Conservation (phyloP, 1,140 invertebrate species). For the Eupeodes corollae region DNA sequence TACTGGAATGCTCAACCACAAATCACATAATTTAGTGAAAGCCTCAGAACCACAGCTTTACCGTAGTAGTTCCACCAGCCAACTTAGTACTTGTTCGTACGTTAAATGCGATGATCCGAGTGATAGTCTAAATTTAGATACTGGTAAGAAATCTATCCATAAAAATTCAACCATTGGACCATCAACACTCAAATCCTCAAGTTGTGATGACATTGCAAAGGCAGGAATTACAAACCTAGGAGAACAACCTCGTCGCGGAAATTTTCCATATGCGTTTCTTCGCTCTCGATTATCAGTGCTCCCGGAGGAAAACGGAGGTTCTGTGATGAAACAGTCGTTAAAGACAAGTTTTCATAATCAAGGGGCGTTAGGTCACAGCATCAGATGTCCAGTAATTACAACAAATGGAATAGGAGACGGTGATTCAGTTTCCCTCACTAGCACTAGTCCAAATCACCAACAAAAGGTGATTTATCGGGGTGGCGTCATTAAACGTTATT, state of each 20-base stretch:
- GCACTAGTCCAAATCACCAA: slow-evolving; percentile 10
- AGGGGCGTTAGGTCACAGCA: not conserved
- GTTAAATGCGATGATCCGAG: slow-evolving; percentile 67
- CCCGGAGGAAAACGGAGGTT: slow-evolving; percentile 55
- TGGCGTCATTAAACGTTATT: slow-evolving; percentile 12
- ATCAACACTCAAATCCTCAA: slow-evolving; percentile 28
- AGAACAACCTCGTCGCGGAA: slow-evolving; percentile 37
- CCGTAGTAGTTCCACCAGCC: slow-evolving; percentile 63
- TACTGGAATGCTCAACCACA: slow-evolving; percentile 58
- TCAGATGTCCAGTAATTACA: not conserved
- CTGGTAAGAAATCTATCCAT: slow-evolving; percentile 34
- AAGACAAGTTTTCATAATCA: slow-evolving; percentile 10
- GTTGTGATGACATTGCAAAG: slow-evolving; percentile 36
- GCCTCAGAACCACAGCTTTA: slow-evolving; percentile 46
- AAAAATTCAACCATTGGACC: slow-evolving; percentile 9
- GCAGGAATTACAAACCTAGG: not conserved
- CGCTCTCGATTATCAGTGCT: slow-evolving; percentile 61
- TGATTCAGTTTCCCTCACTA: slow-evolving; percentile 8
- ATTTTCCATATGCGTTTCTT: slow-evolving; percentile 67
- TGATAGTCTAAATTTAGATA: slow-evolving; percentile 57
- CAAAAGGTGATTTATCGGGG: slow-evolving; percentile 11
- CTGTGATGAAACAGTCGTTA: slow-evolving; percentile 41
- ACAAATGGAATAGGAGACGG: not conserved
- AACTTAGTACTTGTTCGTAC: slow-evolving; percentile 54
- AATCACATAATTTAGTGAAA: slow-evolving; percentile 38